A percentile compares a stretch with the other conserved stretches of the same genome.
These are phyloP conservation scores for Neelides sp. DNA, from an alignment of 1,140 invertebrate genomes.

Conservation along the genomic window DNA sequence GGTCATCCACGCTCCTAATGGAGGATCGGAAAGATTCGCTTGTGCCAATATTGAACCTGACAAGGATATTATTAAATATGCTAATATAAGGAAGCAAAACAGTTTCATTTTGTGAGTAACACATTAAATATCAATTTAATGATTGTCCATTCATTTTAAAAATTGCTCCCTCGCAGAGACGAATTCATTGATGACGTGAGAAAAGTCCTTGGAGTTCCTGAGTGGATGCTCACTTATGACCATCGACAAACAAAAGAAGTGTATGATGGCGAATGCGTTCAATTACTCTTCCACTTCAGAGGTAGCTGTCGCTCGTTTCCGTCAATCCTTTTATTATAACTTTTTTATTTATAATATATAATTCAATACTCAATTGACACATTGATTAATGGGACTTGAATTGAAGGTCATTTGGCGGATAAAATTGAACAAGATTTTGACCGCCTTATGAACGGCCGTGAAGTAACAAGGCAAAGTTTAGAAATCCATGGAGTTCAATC, in stretches of 20 bases:
- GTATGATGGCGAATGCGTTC: constrained; percentile 67
- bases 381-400: background rate
- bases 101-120: constrained; percentile 69
- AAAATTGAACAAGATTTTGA: constrained; percentile 64
- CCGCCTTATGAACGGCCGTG: constrained; percentile 55
- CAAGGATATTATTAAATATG: constrained; percentile 79
- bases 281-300: constrained; percentile 75
- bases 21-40: constrained; percentile 56
- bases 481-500: constrained; percentile 59
- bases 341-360: background rate
- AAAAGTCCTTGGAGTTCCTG: constrained; percentile 66
- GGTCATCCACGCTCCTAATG: constrained; percentile 65
- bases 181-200: constrained; percentile 73
- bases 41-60: constrained; percentile 86
- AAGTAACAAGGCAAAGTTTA: constrained; percentile 57
- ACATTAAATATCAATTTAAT: background rate
- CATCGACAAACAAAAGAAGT: constrained; percentile 61
- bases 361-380: constrained; percentile 3
- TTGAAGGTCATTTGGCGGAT: constrained; percentile 54
- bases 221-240: constrained; percentile 80
- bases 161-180: constrained; percentile 42
- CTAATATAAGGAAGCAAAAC: constrained; percentile 71
- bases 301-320: constrained; percentile 41
- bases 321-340: background rate
- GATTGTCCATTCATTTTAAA: constrained; percentile 10